These are phyloP conservation scores for Craseonycteris thonglongyai DNA, from an alignment of 2,113 vertebrate genomes.

Conservation along the genomic window DNA sequence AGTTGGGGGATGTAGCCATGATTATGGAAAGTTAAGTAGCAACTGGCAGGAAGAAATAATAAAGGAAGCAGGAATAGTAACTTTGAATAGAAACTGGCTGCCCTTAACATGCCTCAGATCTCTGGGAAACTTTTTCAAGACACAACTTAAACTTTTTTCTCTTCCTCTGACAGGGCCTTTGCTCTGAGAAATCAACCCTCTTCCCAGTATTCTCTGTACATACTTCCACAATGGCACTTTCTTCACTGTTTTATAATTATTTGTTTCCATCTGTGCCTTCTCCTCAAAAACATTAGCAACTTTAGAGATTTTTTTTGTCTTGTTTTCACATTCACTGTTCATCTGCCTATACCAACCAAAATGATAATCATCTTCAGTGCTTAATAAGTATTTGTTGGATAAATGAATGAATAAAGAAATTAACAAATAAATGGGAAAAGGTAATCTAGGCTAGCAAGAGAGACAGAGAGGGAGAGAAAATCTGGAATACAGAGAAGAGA, in stretches of 20 bases:
- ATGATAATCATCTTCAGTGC: neutral
- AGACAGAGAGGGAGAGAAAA: neutral
- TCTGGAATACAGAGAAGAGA: neutral
- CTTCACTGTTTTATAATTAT: neutral
- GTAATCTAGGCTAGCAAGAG: neutral
- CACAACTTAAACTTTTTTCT: neutral
- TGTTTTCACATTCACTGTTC: neutral
- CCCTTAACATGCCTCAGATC: neutral
- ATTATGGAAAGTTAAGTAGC: neutral
- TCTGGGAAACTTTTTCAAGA: neutral
- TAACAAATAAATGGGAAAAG: neutral
- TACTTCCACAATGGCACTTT: neutral
- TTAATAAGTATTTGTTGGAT: neutral
- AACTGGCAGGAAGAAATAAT: constrained; percentile 4
- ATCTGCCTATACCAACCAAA: neutral
- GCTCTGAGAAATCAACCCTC: neutral
- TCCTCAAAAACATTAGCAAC: neutral
- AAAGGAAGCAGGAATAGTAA: neutral
- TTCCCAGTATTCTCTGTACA: neutral
- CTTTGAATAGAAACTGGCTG: neutral
- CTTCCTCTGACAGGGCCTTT: neutral
- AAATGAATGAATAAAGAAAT: neutral
- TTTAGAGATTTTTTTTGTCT: neutral
- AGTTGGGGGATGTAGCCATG: neutral
- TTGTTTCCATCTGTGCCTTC: neutral